Evolutionary conservation across 2,113 vertebrate species (phyloP).

Genomic region (Conger conger): DNA sequence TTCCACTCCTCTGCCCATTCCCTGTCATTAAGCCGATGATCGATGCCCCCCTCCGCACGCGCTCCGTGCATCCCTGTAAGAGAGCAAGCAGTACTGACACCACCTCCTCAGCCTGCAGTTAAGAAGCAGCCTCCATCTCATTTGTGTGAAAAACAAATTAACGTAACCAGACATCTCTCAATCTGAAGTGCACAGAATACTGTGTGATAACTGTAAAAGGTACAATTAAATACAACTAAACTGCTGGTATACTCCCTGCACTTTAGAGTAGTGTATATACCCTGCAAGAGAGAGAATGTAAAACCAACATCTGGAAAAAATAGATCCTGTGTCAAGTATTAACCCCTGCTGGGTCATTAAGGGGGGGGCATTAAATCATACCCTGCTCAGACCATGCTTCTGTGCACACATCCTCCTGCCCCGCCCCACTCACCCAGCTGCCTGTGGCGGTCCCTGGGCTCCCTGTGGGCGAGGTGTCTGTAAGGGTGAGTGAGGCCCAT

Average conservation of each 20-base stretch:
- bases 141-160: neutral
- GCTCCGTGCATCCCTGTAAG: slow-evolving; percentile 87
- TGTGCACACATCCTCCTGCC: too few species aligned
- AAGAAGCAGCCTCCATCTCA: too few species aligned
- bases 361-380: too few species aligned
- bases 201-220: neutral
- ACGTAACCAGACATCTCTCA: neutral
- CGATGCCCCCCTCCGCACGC: slow-evolving; percentile 97
- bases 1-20: slow-evolving; percentile 99
- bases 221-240: too few species aligned
- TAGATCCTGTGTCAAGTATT: too few species aligned
- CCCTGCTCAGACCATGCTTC: too few species aligned
- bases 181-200: neutral
- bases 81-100: slow-evolving; percentile 15
- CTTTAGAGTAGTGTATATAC: too few species aligned
- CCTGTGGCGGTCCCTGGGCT: slow-evolving; percentile 93
- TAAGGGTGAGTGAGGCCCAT: slow-evolving; percentile 98
- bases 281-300: neutral
- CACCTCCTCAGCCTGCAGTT: too few species aligned
- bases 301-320: neutral
- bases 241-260: neutral
- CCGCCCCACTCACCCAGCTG: slow-evolving; percentile 83
- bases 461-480: slow-evolving; percentile 95
- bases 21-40: slow-evolving; percentile 97
- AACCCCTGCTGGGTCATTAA: too few species aligned